Evolutionary conservation across 2,888 invertebrate genomes (phyloP).

Genomic region (Lochmaea crataegi): DNA sequence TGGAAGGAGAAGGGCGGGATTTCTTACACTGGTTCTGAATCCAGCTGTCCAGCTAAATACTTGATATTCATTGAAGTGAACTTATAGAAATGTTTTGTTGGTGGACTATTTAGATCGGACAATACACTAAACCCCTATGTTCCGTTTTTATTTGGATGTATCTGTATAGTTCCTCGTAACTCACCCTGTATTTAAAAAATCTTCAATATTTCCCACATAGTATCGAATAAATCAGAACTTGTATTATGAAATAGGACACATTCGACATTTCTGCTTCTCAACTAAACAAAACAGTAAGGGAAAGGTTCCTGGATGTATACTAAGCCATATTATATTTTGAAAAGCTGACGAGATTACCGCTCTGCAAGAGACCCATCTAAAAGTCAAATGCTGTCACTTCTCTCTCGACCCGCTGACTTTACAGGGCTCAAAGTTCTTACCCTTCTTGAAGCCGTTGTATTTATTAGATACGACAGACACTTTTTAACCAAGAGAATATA

Average conservation of each 20-base stretch:
- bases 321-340: conserved; percentile 39
- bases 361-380: conserved; percentile 62
- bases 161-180: too few relatives aligned
- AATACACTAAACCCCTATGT: too few relatives aligned
- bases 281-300: conserved; percentile 9
- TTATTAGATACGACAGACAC: conserved; percentile 14
- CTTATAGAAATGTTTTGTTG: too few relatives aligned
- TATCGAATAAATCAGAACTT: too few relatives aligned
- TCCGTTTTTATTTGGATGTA: too few relatives aligned
- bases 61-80: too few relatives aligned
- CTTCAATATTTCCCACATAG: too few relatives aligned
- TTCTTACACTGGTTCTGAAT: too few relatives aligned
- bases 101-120: too few relatives aligned
- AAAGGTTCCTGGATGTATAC: conserved; percentile 28
- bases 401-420: conserved; percentile 61
- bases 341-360: conserved; percentile 55
- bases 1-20: too few relatives aligned
- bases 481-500: not conserved
- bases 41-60: too few relatives aligned
- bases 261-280: not conserved
- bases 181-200: too few relatives aligned
- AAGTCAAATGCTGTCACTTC: conserved; percentile 66
- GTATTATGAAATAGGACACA: conserved; percentile 4
- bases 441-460: conserved; percentile 49
- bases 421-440: conserved; percentile 51